Evolutionary conservation across 2,797 vertebrate genomes (phyloP).

Genomic region (Benthosema pterotum): DNA sequence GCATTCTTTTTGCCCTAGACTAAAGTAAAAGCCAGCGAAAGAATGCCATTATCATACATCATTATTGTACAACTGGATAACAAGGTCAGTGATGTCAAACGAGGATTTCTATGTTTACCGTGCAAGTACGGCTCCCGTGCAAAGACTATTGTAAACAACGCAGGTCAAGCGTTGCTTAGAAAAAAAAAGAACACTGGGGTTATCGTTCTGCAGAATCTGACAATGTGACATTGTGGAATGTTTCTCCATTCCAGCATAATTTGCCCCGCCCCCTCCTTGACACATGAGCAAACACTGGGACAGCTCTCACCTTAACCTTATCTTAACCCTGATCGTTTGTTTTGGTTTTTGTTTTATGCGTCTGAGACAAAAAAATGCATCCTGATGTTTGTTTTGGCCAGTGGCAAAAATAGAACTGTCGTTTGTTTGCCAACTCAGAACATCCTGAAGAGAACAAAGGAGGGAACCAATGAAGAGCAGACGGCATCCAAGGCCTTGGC

Average conservation of each 20-base stretch:
- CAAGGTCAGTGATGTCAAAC: not conserved
- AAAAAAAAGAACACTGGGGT: not conserved
- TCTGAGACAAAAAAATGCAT: conserved; percentile 36
- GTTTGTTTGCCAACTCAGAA: conserved; percentile 77
- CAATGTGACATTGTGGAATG: conserved; percentile 13
- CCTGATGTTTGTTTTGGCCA: conserved; percentile 19
- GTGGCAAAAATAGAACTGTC: conserved; percentile 31
- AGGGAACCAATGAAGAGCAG: conserved; percentile 81
- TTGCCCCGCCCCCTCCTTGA: conserved; percentile 11
- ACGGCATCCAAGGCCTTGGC: conserved; percentile 85
- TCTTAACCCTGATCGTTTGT: not conserved
- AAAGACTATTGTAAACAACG: not conserved
- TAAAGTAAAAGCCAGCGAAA: too few species aligned
- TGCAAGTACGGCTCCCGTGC: not conserved
- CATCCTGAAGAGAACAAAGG: conserved; percentile 87
- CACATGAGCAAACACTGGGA: conserved; percentile 25
- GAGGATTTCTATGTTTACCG: not conserved
- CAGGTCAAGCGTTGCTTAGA: not conserved
- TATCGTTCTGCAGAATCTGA: not conserved
- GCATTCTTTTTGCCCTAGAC: too few species aligned
- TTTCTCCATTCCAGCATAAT: conserved; percentile 26
- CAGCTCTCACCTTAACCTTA: not conserved
- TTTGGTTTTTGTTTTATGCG: not conserved
- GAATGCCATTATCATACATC: too few species aligned
- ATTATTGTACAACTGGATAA: too few species aligned